Evolutionary conservation across 2,797 vertebrate species (phyloP), one percentile per base, ranked within the genome.

Genomic region (Fistularia tabacaria): DNA sequence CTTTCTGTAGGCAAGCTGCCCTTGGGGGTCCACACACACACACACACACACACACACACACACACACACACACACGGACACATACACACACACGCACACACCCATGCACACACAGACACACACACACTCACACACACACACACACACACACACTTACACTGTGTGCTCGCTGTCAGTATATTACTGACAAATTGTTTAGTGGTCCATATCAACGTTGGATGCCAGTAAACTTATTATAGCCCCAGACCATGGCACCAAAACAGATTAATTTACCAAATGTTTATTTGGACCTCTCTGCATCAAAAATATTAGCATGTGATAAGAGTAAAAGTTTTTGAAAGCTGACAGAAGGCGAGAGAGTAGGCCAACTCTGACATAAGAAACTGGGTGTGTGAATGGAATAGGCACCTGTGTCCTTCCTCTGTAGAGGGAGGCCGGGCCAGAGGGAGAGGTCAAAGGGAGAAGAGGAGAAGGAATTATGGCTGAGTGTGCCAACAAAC

Each of bases 401-500:
- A 77, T 51, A 81, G 82, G 85, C 86, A 89, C 85, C 87, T 88
- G 85, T 86, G 87, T 81, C 79, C 83, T 41, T 73, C 76, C 77
- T 79, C 66, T 72, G 69, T 85, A 82, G 85, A 85, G 76, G 63
- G 84, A 80, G 86, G 81, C 71, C 55, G 64, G 70, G 75, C 80
- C 51, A 54, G 74, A 79, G 80, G 71, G 78, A 76, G 79, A 82
- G 79, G 85, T 82, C 84, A 85, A 85, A 81, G 68, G 75, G 74
- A 82, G 83, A 84, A 68, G 80, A 86, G 81, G 80, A 84, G 81
- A 81, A 83, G 85, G 81, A 87, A 78, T 86, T 85, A 85, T 74
- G 76, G 83, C 77, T 51, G 82, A 84, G 87, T 87, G 82, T 86
- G 87, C 87, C 86, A 87, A 85, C 86, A 89, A 86, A 90, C 88